Percentiles rank a stretch among this genome's conserved stretches.
These are phyloP conservation scores for Drosophila phalerata DNA, from an alignment of 2,888 invertebrate genomes.

Conservation along the genomic window DNA sequence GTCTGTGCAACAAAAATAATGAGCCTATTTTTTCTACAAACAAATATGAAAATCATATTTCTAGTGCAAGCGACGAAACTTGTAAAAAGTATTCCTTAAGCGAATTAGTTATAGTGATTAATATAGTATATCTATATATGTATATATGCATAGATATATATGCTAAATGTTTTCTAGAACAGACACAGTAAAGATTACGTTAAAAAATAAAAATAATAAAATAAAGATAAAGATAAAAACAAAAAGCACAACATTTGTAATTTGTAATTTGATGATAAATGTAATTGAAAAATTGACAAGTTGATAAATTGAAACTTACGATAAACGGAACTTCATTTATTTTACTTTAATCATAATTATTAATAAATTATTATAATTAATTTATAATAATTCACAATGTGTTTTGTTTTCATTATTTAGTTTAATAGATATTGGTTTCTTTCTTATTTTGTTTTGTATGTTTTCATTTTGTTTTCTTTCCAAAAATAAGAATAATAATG, in stretches of 20 bases:
- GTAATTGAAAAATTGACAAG: conserved; percentile 40
- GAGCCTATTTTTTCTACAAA: conserved; percentile 65
- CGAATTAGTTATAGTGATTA: conserved; percentile 63
- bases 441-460: conserved; percentile 10
- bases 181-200: conserved; percentile 10
- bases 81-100: conserved; percentile 77
- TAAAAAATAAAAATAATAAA: not conserved
- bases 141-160: conserved; percentile 2
- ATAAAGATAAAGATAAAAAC: conserved; percentile 1
- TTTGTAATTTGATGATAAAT: conserved; percentile 34
- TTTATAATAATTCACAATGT: conserved; percentile 76
- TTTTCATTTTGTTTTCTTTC: conserved; percentile 32
- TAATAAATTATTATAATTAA: conserved; percentile 81
- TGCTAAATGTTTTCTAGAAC: conserved; percentile 52
- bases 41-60: conserved; percentile 31
- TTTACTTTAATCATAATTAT: conserved; percentile 78
- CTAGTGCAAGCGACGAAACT: conserved; percentile 67
- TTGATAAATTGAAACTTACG: conserved; percentile 53
- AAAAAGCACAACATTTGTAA: conserved; percentile 25
- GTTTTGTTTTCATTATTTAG: conserved; percentile 52
- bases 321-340: conserved; percentile 77
- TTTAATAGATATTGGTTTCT: conserved; percentile 42
- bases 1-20: conserved; percentile 19
- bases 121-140: conserved; percentile 41
- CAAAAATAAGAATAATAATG: conserved; percentile 43